A percentile compares a stretch with the other conserved stretches of the same genome.
phyloP scores from a whole-genome alignment of 2,113 vertebrate genomes.

The human region DNA sequence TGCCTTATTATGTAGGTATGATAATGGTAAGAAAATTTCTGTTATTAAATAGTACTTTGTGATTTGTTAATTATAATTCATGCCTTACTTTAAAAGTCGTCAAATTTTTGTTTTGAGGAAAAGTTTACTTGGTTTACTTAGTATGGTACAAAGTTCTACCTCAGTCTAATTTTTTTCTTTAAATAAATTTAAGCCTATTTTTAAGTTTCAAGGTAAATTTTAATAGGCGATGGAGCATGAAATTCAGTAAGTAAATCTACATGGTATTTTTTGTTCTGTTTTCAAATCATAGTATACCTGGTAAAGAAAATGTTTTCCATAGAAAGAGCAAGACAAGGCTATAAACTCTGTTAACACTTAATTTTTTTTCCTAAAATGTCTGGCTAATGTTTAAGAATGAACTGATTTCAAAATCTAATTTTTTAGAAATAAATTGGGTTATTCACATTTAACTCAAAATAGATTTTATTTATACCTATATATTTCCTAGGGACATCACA shows the following conservation, averaged over 20 bases:
- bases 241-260: not conserved
- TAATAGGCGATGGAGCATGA: not conserved
- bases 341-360: not conserved
- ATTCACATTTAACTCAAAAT: slow-evolving; percentile 5
- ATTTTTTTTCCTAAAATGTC: not conserved
- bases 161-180: not conserved
- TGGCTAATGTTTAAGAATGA: not conserved
- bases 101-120: not conserved
- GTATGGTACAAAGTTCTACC: not conserved
- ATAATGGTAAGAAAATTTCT: not conserved
- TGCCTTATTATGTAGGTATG: not conserved
- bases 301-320: not conserved
- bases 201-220: not conserved
- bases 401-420: not conserved
- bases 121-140: not conserved
- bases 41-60: not conserved
- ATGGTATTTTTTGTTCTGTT: not conserved
- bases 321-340: not conserved
- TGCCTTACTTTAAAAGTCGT: not conserved
- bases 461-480: not conserved
- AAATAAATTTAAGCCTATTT: not conserved
- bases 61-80: not conserved
- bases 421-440: not conserved
- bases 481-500: not conserved
- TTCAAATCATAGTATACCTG: not conserved